Base-by-base conservation (phyloP, 2,888 invertebrate genomes). In the Trichogramma evanescens region DNA sequence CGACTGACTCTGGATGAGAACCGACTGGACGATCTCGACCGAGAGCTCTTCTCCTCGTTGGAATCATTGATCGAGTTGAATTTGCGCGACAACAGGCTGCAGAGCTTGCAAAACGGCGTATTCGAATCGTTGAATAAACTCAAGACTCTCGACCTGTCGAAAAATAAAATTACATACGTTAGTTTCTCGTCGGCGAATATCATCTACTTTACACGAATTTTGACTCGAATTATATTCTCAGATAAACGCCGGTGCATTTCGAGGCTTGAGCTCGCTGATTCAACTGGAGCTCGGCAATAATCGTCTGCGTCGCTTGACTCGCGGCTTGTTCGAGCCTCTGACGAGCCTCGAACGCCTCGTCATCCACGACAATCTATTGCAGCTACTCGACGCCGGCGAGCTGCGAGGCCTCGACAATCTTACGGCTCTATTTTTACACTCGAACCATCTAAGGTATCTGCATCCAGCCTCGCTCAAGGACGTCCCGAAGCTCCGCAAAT, bases 271-370 rank as follows among this genome's bases (percentile, higher is more conserved):
- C 9, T 67, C 69, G 50, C 75, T 90, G 56, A 82, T 81, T 58
- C 87, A 87, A 69, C 80, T 91, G 50, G 85, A 87, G 72, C 76
- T 91, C 54, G 88, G 86, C 54, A 85, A 86, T 66, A 91, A 91
- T 74, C 81, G 82, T 58, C 79, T 91, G 40, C 75, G 77, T 55
- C 74, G 74, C 9, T 68, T 86, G 10, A 82, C 86, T 4, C 84
- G 85, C 64, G 81, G 82, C 50, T 75, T 83, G 5, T 89, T 89
- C 72, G 68, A 79, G 5, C 80, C 82, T 46, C 82, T 84, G 59
- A 75, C 73, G 3, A 81, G 80, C 55, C 75, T 90, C 60, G 85
- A 88, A 66, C 86, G 86, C 69, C 77, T 90, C 13, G 84, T 87
- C 68, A 76, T 90, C 52, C 86, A 87, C 64, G 85, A 83, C 64